Evolutionary conservation across 2,797 vertebrate genomes (phyloP).

Genomic region (Mormyrops attenuatus): DNA sequence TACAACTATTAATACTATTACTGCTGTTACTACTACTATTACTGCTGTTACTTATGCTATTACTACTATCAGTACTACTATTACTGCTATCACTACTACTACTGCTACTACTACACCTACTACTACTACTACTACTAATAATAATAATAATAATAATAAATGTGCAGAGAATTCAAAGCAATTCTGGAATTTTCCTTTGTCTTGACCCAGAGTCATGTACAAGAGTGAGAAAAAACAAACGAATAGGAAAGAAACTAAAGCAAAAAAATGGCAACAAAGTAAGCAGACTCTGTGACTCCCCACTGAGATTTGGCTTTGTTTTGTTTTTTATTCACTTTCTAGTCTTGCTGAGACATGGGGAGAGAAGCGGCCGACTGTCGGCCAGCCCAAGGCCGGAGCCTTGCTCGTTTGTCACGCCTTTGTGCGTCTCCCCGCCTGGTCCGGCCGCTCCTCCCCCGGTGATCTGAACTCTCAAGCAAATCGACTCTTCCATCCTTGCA

Average conservation of each 20-base stretch:
- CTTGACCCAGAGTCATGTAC: neutral
- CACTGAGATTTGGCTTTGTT: neutral
- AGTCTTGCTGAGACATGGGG: neutral
- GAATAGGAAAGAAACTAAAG: neutral
- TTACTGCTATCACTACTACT: too few relatives aligned
- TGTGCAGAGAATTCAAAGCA: neutral
- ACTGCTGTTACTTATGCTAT: too few relatives aligned
- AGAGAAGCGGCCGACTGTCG: neutral
- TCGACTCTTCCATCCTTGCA: neutral
- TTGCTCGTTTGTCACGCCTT: neutral
- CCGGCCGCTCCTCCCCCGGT: neutral
- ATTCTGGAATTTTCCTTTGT: neutral
- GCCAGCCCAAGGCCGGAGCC: neutral
- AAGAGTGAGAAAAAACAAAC: neutral
- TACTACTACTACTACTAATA: neutral
- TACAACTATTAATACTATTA: neutral
- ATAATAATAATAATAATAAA: neutral
- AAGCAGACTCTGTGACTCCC: neutral
- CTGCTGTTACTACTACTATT: too few relatives aligned
- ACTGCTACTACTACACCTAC: neutral
- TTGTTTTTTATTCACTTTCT: neutral
- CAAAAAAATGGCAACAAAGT: neutral
- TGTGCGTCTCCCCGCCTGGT: neutral
- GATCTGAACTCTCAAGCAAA: neutral
- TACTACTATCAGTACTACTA: too few relatives aligned